phyloP scores from a whole-genome alignment of 2,888 invertebrate genomes.

The Craniophora ligustri region DNA sequence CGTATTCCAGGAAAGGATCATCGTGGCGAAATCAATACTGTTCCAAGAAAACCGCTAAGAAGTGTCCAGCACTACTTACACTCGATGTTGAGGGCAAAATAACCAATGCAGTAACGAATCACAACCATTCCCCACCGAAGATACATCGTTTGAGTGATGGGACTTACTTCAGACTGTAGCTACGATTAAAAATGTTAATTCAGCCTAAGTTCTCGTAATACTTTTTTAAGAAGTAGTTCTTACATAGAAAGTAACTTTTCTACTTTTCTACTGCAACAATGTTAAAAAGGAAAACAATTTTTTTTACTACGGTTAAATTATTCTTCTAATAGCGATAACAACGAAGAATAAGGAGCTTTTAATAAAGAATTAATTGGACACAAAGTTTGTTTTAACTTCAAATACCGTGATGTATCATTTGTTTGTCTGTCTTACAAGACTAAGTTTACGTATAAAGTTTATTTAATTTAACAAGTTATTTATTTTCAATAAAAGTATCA shows the following conservation, averaged over 20 bases:
- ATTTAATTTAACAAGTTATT: too few relatives aligned
- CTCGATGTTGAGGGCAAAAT: neutral
- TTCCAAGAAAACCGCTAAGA: neutral
- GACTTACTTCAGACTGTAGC: neutral
- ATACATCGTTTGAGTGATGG: neutral
- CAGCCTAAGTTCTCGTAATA: constrained; percentile 8
- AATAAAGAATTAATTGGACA: too few relatives aligned
- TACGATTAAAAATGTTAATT: constrained; percentile 14
- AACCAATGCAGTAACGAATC: neutral
- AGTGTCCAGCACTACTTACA: neutral
- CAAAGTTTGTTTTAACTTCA: too few relatives aligned
- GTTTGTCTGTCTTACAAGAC: too few relatives aligned
- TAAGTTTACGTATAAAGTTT: too few relatives aligned
- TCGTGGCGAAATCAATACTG: constrained; percentile 9
- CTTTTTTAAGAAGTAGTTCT: constrained; percentile 44
- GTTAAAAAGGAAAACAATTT: too few relatives aligned
- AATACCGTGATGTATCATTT: too few relatives aligned
- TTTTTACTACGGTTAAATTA: too few relatives aligned
- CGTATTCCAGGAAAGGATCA: constrained; percentile 34
- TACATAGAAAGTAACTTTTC: constrained; percentile 34
- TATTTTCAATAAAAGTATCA: too few relatives aligned
- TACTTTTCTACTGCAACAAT: too few relatives aligned
- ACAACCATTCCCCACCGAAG: neutral
- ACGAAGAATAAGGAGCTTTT: too few relatives aligned
- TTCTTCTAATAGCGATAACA: too few relatives aligned